phyloP scores from a whole-genome alignment of 1,140 invertebrate species.

The Mya arenaria region DNA sequence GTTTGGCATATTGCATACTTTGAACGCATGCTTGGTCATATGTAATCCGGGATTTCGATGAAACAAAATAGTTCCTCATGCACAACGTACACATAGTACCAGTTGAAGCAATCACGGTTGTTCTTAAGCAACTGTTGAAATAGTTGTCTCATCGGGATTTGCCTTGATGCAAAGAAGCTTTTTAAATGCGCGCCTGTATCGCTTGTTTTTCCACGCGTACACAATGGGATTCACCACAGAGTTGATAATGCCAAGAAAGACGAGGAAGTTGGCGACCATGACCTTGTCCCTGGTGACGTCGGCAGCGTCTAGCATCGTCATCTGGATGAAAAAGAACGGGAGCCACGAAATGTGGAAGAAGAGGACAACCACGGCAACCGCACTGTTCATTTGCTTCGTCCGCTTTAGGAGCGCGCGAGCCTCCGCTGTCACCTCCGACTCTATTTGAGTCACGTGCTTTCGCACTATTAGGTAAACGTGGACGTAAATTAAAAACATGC shows the following conservation, averaged over 20 bases:
- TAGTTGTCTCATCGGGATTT: no score
- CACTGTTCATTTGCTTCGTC: slow-evolving; percentile 40
- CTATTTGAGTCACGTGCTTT: slow-evolving; percentile 55
- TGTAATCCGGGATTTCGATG: no score
- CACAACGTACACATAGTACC: no score
- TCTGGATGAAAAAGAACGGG: slow-evolving; percentile 58
- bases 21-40: no score
- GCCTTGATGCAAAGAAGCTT: slow-evolving; percentile 52
- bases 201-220: slow-evolving; percentile 64
- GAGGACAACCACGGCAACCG: slow-evolving; percentile 57
- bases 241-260: slow-evolving; percentile 63
- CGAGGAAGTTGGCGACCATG: slow-evolving; percentile 53
- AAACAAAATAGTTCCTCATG: no score
- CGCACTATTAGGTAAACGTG: slow-evolving; percentile 51
- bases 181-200: slow-evolving; percentile 55
- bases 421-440: slow-evolving; percentile 13
- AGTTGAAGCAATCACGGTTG: no score
- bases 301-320: slow-evolving; percentile 42
- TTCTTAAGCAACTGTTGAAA: no score
- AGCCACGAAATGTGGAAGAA: slow-evolving; percentile 62
- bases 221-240: slow-evolving; percentile 62
- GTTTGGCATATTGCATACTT: no score
- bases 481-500: slow-evolving; percentile 58
- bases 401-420: not conserved
- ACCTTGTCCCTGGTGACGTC: slow-evolving; percentile 28